These are phyloP conservation scores for Egretta garzetta DNA, from an alignment of 2,113 vertebrate genomes.

Conservation along the genomic window DNA sequence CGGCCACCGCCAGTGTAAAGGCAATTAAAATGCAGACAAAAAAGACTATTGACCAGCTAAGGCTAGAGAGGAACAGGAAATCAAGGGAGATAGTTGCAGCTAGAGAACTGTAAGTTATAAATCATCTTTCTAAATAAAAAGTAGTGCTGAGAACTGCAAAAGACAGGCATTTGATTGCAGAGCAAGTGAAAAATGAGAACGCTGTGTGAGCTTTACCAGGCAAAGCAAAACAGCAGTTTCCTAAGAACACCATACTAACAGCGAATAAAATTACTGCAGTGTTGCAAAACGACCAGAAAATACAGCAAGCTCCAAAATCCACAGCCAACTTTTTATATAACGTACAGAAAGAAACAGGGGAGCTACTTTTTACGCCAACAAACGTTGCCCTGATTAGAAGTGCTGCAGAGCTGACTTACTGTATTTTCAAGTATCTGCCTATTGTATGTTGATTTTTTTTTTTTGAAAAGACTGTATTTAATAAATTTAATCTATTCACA, in stretches of 20 bases:
- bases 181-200: neutral
- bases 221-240: neutral
- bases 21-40: neutral
- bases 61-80: neutral
- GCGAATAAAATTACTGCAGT: neutral
- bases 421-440: neutral
- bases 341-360: neutral
- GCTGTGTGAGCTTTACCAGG: neutral
- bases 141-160: neutral
- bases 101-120: rapidly evolving
- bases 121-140: neutral
- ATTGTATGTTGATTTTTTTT: neutral
- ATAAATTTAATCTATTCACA: neutral
- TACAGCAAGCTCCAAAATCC: neutral
- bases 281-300: neutral
- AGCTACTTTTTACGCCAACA: neutral
- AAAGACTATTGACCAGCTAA: neutral
- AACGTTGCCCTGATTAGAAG: neutral
- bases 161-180: neutral
- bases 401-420: neutral
- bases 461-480: neutral
- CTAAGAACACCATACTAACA: neutral
- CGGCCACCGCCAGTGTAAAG: neutral
- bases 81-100: neutral
- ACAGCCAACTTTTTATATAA: neutral